These are phyloP conservation scores for Trididemnum nubilum DNA, from an alignment of 23 tunicate species.

Conservation along the genomic window DNA sequence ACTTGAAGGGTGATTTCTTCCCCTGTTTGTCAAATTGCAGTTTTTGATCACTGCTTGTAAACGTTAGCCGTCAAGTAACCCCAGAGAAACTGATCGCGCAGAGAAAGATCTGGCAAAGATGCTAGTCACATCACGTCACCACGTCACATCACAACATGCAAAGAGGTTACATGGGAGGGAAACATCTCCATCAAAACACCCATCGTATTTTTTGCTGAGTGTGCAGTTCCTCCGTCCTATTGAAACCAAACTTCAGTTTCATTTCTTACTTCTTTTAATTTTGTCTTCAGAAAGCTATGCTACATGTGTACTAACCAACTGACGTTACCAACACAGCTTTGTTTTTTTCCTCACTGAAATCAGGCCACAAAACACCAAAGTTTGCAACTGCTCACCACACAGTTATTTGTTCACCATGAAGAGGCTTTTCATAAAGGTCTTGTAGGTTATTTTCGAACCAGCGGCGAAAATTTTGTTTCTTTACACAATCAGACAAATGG, in stretches of 20 bases:
- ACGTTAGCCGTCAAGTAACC: conserved; percentile 16
- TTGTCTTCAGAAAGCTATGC: conserved; percentile 13
- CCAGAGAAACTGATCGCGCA: conserved; percentile 32
- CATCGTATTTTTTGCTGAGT: conserved; percentile 22
- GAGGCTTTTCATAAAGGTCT: conserved; percentile 7
- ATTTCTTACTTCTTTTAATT: conserved; percentile 5
- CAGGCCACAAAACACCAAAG: conserved; percentile 8
- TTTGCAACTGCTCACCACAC: conserved; percentile 20
- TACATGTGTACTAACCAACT: conserved; percentile 20
- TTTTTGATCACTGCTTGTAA: conserved; percentile 25
- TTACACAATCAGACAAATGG: conserved; percentile 6
- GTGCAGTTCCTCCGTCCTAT: conserved; percentile 33
- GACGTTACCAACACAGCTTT: conserved; percentile 29
- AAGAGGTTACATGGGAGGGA: conserved; percentile 9
- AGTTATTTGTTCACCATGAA: conserved; percentile 8
- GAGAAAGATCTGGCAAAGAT: conserved; percentile 21
- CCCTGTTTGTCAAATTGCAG: conserved; percentile 11
- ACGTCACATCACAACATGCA: no score
- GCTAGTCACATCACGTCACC: conserved; percentile 30
- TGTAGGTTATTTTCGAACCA: conserved; percentile 14
- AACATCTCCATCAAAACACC: conserved; percentile 25
- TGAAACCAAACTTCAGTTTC: conserved; percentile 26
- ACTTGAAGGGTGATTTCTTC: conserved; percentile 3
- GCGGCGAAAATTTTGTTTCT: conserved; percentile 13
- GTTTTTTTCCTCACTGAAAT: conserved; percentile 6